Conservation (phyloP, 1,140 invertebrate species). For the Bombus ignitus region DNA sequence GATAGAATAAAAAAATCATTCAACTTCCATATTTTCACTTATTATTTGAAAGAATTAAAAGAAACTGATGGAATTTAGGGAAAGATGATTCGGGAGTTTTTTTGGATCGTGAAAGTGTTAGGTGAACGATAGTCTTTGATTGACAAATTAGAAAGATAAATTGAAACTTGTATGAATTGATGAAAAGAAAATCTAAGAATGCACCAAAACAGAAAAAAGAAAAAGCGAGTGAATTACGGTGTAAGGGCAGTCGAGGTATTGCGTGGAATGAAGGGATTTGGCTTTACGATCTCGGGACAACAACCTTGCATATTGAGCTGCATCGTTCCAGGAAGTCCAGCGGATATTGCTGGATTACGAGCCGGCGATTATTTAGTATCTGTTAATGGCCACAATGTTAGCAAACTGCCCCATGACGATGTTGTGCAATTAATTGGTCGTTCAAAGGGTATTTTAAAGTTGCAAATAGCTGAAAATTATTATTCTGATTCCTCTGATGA, state of each 20-base stretch:
- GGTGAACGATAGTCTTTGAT: conserved; percentile 14
- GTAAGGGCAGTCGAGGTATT: conserved; percentile 93
- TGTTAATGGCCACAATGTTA: conserved; percentile 95
- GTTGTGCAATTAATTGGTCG: conserved; percentile 95
- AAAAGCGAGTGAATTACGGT: conserved; percentile 91
- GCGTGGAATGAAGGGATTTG: conserved; percentile 93
- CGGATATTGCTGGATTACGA: conserved; percentile 92
- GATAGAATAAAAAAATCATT: not conserved
- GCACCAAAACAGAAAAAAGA: conserved; percentile 89
- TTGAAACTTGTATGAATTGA: conserved; percentile 14
- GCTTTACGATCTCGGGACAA: conserved; percentile 97
- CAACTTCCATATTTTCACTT: not conserved
- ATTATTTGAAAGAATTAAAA: not conserved
- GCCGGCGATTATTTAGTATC: conserved; percentile 96
- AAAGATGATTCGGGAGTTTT: conserved; percentile 15
- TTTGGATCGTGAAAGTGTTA: conserved; percentile 16
- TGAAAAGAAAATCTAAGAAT: conserved; percentile 73
- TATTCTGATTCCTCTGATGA: conserved; percentile 93
- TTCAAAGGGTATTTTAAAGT: conserved; percentile 89
- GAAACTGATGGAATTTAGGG: not conserved
- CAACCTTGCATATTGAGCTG: conserved; percentile 95
- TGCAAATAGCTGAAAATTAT: conserved; percentile 95
- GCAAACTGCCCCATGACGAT: conserved; percentile 94
- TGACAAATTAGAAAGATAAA: not conserved
- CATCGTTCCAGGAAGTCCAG: conserved; percentile 92